A percentile compares a stretch with the other conserved stretches of the same genome.
phyloP scores from a whole-genome alignment of 2,797 vertebrate genomes.

The Halcyon chelicuti region DNA sequence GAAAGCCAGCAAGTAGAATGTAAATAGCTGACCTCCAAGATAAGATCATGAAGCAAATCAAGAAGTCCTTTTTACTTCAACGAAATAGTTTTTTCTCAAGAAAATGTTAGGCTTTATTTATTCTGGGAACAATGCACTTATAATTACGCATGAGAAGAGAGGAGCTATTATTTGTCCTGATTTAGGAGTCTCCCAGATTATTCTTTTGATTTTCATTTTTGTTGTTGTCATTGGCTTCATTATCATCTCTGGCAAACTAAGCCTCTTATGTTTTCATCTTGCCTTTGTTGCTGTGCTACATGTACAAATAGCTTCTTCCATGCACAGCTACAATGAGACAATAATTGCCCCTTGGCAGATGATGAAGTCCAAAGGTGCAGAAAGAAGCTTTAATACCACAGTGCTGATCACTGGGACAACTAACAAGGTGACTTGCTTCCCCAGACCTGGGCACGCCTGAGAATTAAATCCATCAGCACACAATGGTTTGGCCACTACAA shows the following conservation, averaged over 20 bases:
- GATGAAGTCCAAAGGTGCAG: neutral
- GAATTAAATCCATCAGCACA: neutral
- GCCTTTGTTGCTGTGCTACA: neutral
- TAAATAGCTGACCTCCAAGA: neutral
- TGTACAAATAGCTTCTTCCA: neutral
- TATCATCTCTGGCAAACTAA: neutral
- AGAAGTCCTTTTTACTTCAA: neutral
- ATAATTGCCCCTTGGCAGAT: neutral
- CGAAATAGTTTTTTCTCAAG: neutral
- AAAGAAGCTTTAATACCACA: neutral
- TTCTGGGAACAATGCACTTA: neutral
- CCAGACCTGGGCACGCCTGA: neutral
- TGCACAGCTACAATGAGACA: neutral
- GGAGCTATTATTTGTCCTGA: neutral
- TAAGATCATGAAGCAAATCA: constrained; percentile 15
- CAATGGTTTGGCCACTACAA: neutral
- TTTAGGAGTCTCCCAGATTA: neutral
- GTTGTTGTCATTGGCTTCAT: neutral
- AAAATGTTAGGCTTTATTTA: neutral
- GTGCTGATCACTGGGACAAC: neutral
- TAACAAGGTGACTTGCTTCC: neutral
- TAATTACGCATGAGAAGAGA: neutral
- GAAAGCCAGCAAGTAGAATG: neutral
- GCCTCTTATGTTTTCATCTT: neutral
- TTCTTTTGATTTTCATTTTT: neutral